These are phyloP conservation scores for Lymantria dispar DNA, from an alignment of 2,888 invertebrate genomes.

Conservation along the genomic window DNA sequence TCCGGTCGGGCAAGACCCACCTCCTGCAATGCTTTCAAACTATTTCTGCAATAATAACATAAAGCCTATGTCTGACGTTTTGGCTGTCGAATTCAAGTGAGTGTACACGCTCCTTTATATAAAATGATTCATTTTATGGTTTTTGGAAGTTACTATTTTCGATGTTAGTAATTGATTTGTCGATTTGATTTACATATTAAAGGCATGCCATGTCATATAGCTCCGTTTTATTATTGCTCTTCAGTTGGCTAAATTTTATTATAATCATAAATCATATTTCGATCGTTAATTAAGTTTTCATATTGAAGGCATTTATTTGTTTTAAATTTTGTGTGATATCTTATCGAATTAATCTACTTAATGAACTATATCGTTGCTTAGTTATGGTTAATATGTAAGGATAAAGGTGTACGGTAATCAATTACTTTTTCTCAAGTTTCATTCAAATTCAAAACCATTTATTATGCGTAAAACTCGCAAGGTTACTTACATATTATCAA, in stretches of 20 bases:
- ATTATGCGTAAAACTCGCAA: too few relatives aligned
- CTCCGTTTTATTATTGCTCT: conserved; percentile 32
- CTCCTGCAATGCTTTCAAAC: conserved; percentile 55
- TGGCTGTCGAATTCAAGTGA: conserved; percentile 37
- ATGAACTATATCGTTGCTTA: too few relatives aligned
- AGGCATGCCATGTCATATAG: conserved; percentile 30
- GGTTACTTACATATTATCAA: too few relatives aligned
- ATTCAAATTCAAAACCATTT: too few relatives aligned
- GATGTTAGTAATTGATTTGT: conserved; percentile 45
- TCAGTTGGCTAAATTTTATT: conserved; percentile 29
- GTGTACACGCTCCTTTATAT: conserved; percentile 44
- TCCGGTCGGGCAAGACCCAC: conserved; percentile 65
- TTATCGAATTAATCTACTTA: neutral
- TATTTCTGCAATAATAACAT: conserved; percentile 46
- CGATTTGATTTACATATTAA: conserved; percentile 41
- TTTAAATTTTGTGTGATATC: conserved; percentile 8
- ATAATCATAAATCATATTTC: conserved; percentile 31
- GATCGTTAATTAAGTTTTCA: conserved; percentile 36
- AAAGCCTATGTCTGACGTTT: conserved; percentile 37
- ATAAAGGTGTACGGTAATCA: too few relatives aligned
- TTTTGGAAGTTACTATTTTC: conserved; percentile 44
- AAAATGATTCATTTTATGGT: conserved; percentile 46
- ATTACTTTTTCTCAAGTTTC: too few relatives aligned
- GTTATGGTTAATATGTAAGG: too few relatives aligned
- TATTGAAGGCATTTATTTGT: conserved; percentile 17